phyloP scores from a whole-genome alignment of 2,888 invertebrate species.

The Pecten maximus region DNA sequence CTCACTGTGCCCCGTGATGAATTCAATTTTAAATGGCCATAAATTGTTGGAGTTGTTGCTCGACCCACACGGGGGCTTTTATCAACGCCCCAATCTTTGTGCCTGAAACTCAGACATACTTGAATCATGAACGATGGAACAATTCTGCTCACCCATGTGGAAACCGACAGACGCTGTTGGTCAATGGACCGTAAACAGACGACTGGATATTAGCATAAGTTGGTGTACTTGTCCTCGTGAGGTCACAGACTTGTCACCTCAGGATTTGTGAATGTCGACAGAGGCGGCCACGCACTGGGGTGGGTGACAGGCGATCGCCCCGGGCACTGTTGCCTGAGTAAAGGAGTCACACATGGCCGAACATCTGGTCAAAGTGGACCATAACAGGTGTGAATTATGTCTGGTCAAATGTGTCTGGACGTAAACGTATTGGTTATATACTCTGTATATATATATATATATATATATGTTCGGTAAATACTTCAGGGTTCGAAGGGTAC shows the following conservation, averaged over 20 bases:
- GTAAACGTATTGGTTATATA: not conserved
- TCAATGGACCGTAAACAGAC: not conserved
- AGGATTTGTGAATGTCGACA: not conserved
- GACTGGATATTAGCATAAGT: constrained; percentile 13
- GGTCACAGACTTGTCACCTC: constrained; percentile 11
- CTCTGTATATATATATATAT: no score
- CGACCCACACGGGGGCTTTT: constrained; percentile 6
- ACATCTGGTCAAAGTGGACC: not conserved
- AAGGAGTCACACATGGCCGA: not conserved
- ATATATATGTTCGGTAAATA: not conserved
- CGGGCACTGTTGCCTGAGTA: not conserved
- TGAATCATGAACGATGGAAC: constrained; percentile 13
- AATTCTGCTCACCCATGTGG: not conserved
- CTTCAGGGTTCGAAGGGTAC: not conserved
- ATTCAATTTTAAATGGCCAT: constrained; percentile 32
- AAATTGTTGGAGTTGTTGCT: not conserved
- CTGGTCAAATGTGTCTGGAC: not conserved
- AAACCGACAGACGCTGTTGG: constrained; percentile 13
- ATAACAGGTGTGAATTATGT: not conserved
- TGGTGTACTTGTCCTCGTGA: not conserved
- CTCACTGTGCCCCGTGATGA: not conserved
- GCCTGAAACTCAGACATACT: constrained; percentile 18
- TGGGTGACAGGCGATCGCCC: not conserved
- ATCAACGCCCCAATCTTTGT: constrained; percentile 26
- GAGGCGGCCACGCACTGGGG: not conserved